A percentile compares a stretch with the other conserved stretches of the same genome.
These are phyloP conservation scores for Oligia strigilis DNA, from an alignment of 2,888 invertebrate genomes.

Conservation along the genomic window DNA sequence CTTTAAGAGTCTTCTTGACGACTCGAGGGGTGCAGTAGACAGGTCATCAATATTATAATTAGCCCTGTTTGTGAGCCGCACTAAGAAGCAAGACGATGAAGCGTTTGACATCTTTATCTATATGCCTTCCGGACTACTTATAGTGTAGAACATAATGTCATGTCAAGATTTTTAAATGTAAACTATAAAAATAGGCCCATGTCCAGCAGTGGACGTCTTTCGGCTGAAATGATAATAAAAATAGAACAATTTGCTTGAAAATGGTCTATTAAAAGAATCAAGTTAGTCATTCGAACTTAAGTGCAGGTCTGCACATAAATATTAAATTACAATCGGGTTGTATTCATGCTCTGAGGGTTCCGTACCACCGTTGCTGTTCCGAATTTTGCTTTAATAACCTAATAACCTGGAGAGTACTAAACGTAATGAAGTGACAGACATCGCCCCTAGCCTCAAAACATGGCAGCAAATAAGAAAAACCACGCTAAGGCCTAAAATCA, in stretches of 20 bases:
- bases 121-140: not conserved
- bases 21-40: conserved; percentile 57
- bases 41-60: conserved; percentile 62
- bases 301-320: conserved; percentile 35
- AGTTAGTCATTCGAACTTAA: conserved; percentile 11
- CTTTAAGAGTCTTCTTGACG: conserved; percentile 74
- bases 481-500: not conserved
- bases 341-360: conserved; percentile 19
- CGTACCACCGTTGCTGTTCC: not conserved
- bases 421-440: conserved; percentile 3
- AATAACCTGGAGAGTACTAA: not conserved
- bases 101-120: not conserved
- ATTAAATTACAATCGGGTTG: conserved; percentile 27
- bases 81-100: not conserved
- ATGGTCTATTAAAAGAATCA: conserved; percentile 6
- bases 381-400: not conserved
- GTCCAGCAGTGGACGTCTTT: too few species aligned
- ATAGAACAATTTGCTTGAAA: conserved; percentile 12
- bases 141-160: not conserved
- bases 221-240: not conserved
- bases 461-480: not conserved
- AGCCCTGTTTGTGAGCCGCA: conserved; percentile 30
- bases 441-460: not conserved
- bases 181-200: not conserved
- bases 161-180: not conserved